Percentiles rank a stretch among this genome's conserved stretches.
These are phyloP conservation scores for Drosophila orosa DNA, from an alignment of 1,140 invertebrate genomes.

Conservation along the genomic window DNA sequence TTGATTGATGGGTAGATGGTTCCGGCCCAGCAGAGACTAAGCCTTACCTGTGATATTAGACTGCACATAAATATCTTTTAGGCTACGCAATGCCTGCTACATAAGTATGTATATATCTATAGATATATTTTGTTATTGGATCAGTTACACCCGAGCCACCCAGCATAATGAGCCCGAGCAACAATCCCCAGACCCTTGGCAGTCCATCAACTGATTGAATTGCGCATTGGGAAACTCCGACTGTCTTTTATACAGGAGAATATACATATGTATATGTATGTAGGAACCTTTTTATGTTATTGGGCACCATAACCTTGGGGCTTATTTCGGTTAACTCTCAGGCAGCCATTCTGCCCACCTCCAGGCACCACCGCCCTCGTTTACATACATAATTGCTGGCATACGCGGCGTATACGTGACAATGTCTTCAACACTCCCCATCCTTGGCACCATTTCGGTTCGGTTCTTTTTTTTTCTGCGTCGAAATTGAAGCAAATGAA, in stretches of 20 bases:
- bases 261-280: background rate
- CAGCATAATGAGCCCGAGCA: constrained; percentile 11
- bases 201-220: constrained; percentile 63
- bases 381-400: constrained; percentile 69
- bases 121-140: constrained; percentile 1
- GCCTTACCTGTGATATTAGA: constrained; percentile 26
- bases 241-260: constrained; percentile 21
- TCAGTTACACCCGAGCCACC: constrained; percentile 9
- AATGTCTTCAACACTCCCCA: constrained; percentile 52
- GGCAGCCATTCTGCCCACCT: constrained; percentile 1
- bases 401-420: constrained; percentile 76
- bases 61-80: constrained; percentile 27
- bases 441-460: constrained; percentile 62
- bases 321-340: constrained; percentile 58
- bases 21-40: constrained; percentile 1
- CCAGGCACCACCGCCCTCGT: constrained; percentile 25
- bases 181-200: constrained; percentile 1
- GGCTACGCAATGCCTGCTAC: constrained; percentile 10
- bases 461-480: constrained; percentile 13
- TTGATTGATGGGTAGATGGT: constrained; percentile 37
- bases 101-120: constrained; percentile 11
- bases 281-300: background rate
- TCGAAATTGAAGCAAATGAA: constrained; percentile 15
- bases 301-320: constrained; percentile 50
- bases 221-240: constrained; percentile 42